Evolutionary conservation across 2,888 invertebrate genomes (phyloP).

Genomic region (Machimus atricapillus): DNA sequence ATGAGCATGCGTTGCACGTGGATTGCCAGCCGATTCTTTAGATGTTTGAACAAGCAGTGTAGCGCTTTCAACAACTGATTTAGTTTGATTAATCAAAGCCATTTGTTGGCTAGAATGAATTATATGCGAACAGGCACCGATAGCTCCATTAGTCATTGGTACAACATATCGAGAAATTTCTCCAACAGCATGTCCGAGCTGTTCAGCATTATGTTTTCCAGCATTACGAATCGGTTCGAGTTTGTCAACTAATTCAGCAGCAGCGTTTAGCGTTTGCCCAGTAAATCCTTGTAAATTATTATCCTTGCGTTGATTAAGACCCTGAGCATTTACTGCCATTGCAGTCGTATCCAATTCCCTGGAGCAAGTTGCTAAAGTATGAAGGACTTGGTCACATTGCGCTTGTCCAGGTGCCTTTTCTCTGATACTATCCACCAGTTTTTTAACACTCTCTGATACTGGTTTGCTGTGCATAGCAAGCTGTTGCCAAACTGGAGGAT

Average conservation of each 20-base stretch:
- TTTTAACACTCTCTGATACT: conserved; percentile 96
- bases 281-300: conserved; percentile 78
- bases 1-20: conserved; percentile 82
- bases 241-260: conserved; percentile 81
- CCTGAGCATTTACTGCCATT: conserved; percentile 86
- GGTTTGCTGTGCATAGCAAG: conserved; percentile 93
- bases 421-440: conserved; percentile 88
- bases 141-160: conserved; percentile 81
- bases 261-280: conserved; percentile 80
- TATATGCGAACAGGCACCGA: conserved; percentile 90
- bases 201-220: conserved; percentile 90
- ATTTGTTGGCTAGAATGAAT: conserved; percentile 88
- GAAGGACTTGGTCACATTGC: conserved; percentile 87
- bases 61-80: conserved; percentile 94
- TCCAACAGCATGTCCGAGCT: conserved; percentile 86
- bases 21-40: conserved; percentile 92
- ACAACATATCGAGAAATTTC: conserved; percentile 81
- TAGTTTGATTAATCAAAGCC: conserved; percentile 85
- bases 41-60: conserved; percentile 83
- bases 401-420: conserved; percentile 96
- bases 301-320: conserved; percentile 72
- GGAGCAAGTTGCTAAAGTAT: conserved; percentile 76
- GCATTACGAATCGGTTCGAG: conserved; percentile 85
- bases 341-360: conserved; percentile 86
- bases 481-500: conserved; percentile 93